These are phyloP conservation scores for Lepidurus packardi DNA, from an alignment of 1,140 invertebrate species.

Conservation along the genomic window DNA sequence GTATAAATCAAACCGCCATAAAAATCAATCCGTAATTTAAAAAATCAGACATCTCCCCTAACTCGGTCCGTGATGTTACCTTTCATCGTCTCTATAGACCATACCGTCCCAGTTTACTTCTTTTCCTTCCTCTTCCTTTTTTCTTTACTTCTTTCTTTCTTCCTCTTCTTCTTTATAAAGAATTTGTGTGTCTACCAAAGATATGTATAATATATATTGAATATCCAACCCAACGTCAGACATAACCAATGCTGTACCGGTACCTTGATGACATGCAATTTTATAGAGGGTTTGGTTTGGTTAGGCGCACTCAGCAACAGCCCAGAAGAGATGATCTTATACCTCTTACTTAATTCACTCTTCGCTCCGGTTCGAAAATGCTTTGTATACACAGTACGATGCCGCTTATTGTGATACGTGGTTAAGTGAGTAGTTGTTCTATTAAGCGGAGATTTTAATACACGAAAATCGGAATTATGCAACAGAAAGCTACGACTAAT, in stretches of 20 bases:
- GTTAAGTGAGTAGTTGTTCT: too few species aligned
- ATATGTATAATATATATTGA: too few species aligned
- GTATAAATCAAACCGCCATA: neutral
- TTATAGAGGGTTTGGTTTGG: neutral
- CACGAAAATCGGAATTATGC: too few species aligned
- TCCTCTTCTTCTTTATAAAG: too few species aligned
- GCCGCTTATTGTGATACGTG: too few species aligned
- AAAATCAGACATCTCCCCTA: slow-evolving; percentile 1
- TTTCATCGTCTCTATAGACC: neutral
- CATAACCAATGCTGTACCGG: too few species aligned
- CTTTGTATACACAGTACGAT: too few species aligned
- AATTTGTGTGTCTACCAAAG: neutral
- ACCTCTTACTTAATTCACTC: too few species aligned
- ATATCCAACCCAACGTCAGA: too few species aligned
- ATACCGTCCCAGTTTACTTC: neutral
- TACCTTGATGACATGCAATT: neutral
- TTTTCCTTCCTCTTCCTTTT: neutral
- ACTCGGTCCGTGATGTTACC: neutral
- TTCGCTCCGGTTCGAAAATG: too few species aligned
- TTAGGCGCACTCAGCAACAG: neutral
- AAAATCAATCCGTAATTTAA: slow-evolving; percentile 20
- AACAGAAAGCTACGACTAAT: too few species aligned
- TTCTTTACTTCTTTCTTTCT: neutral
- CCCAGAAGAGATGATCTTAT: neutral
- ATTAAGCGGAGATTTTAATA: too few species aligned